phyloP scores from a whole-genome alignment of 2,888 invertebrate species.

The Lycocerus yunnanus region DNA sequence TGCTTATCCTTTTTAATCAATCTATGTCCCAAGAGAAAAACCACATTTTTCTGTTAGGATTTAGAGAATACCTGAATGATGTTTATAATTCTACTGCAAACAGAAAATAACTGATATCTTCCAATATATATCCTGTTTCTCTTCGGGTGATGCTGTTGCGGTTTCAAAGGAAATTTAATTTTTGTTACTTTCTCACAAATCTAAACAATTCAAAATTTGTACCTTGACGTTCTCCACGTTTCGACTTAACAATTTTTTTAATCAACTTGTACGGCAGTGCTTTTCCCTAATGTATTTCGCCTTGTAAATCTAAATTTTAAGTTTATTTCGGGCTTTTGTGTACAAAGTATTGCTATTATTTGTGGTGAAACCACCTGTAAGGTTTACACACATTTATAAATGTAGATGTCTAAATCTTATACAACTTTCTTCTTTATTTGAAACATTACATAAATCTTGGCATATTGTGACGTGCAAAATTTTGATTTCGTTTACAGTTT shows the following conservation, averaged over 20 bases:
- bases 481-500: neutral
- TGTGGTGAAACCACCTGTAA: neutral
- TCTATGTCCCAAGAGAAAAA: constrained; percentile 20
- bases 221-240: neutral
- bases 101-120: constrained; percentile 1
- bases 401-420: neutral
- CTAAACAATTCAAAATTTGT: neutral
- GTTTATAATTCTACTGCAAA: constrained; percentile 6
- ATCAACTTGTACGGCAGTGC: neutral
- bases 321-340: neutral
- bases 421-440: neutral
- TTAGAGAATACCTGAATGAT: constrained; percentile 14
- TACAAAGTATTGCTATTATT: neutral
- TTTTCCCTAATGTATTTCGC: neutral
- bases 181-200: neutral
- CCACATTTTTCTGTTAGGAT: constrained; percentile 21
- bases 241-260: neutral
- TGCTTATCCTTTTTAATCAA: constrained; percentile 25
- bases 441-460: neutral
- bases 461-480: neutral
- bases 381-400: neutral
- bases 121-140: neutral
- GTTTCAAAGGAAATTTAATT: neutral
- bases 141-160: neutral
- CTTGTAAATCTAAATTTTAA: neutral